Conservation (phyloP, 1,140 invertebrate species). For the Cotesia typhae region DNA sequence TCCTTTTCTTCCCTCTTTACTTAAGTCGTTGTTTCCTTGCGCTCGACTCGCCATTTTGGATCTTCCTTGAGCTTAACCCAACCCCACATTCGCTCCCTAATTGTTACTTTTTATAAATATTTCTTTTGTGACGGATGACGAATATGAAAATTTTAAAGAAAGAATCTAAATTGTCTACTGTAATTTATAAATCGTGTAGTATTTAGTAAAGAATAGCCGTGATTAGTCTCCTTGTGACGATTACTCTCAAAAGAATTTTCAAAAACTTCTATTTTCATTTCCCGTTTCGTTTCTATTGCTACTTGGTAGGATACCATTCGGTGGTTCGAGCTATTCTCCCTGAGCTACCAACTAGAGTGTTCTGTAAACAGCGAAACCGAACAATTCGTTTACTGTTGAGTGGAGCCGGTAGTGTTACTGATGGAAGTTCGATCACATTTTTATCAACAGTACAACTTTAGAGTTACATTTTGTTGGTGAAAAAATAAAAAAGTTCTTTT, state of each 20-base stretch:
- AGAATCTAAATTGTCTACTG: background rate
- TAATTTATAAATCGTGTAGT: background rate
- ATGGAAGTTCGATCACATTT: background rate
- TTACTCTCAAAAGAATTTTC: background rate
- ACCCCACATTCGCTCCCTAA: background rate
- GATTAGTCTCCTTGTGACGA: conserved; percentile 6
- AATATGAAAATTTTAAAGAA: background rate
- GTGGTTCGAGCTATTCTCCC: conserved; percentile 21
- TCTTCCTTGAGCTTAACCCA: background rate
- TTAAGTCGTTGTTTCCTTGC: background rate
- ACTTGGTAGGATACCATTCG: background rate
- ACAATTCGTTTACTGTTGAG: conserved; percentile 41
- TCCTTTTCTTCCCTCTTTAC: background rate
- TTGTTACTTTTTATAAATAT: background rate
- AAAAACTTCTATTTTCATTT: background rate
- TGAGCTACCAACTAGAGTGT: conserved; percentile 48
- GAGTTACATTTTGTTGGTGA: conserved; percentile 5
- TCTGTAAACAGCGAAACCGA: conserved; percentile 47
- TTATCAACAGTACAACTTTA: background rate
- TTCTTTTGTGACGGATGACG: background rate
- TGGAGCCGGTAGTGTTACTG: background rate
- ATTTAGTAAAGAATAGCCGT: background rate
- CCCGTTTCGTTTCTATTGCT: background rate
- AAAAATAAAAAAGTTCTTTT: background rate
- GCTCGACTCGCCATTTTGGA: conserved; percentile 7